phyloP scores from a whole-genome alignment of 2,888 invertebrate species.

The Limnephilus marmoratus region DNA sequence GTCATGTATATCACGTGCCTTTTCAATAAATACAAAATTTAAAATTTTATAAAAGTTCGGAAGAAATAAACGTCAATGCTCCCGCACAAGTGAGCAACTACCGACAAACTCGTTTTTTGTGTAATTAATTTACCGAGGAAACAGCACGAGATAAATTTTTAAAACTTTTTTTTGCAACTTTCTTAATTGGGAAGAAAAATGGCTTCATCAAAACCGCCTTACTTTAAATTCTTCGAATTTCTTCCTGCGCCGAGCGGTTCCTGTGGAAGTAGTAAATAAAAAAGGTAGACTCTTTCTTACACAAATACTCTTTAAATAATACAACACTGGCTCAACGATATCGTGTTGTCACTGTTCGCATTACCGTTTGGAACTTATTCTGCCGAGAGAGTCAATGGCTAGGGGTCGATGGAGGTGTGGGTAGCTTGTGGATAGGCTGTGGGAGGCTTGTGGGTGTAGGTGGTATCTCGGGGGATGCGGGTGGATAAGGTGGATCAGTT shows the following conservation, averaged over 20 bases:
- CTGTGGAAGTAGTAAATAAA: neutral
- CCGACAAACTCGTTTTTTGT: neutral
- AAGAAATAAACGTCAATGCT: neutral
- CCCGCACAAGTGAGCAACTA: neutral
- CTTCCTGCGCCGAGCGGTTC: neutral
- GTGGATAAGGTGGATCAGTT: neutral
- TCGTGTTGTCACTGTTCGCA: neutral
- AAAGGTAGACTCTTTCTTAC: neutral
- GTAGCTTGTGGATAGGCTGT: neutral
- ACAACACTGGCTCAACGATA: neutral
- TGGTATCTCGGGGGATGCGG: neutral
- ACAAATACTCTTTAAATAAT: neutral
- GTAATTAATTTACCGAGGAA: neutral
- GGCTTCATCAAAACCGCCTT: neutral
- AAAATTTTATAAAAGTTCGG: neutral
- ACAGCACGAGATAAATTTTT: neutral
- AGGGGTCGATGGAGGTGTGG: neutral
- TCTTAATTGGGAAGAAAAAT: neutral
- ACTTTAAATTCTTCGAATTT: neutral
- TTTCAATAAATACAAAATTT: too few species aligned
- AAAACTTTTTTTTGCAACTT: neutral
- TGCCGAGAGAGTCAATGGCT: constrained; percentile 13
- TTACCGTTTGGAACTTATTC: constrained; percentile 28
- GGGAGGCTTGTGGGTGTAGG: neutral
- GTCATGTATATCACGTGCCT: too few species aligned